phyloP scores from a whole-genome alignment of 2,888 invertebrate genomes.

The Ennomos erosarius region DNA sequence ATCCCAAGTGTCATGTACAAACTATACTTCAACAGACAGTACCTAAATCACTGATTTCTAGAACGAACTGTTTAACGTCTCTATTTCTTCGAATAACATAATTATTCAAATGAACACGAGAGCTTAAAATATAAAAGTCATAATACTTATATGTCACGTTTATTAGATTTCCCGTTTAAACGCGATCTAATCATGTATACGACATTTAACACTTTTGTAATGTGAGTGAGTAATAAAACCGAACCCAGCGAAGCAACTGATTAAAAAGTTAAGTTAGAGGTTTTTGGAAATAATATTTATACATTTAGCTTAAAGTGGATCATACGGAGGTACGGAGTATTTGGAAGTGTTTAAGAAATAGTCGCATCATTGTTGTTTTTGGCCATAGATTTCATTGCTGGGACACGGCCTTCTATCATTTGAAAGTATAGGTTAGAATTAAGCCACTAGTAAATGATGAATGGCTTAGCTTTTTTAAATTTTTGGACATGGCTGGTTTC shows the following conservation, averaged over 20 bases:
- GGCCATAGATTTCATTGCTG: too few species aligned
- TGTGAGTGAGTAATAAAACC: conserved; percentile 40
- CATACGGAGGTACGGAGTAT: too few species aligned
- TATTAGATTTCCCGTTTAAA: conserved; percentile 28
- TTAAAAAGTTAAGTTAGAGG: conserved; percentile 5
- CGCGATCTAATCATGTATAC: conserved; percentile 44
- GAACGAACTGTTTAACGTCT: conserved; percentile 7
- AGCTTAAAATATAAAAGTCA: conserved; percentile 18
- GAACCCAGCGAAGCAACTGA: conserved; percentile 8
- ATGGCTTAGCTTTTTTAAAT: too few species aligned
- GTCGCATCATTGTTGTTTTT: too few species aligned
- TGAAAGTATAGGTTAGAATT: too few species aligned
- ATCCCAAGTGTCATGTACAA: not conserved
- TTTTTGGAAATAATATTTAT: not conserved
- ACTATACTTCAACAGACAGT: conserved; percentile 2
- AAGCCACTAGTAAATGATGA: too few species aligned
- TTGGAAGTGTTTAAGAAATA: too few species aligned
- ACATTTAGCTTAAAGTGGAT: too few species aligned
- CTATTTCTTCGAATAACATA: conserved; percentile 8
- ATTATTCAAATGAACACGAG: conserved; percentile 13
- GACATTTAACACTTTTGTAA: conserved; percentile 50
- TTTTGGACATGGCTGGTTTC: too few species aligned
- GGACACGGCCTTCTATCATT: too few species aligned
- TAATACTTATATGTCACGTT: conserved; percentile 37
- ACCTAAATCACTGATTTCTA: conserved; percentile 11